Conservation (phyloP, 1,140 invertebrate species). For the Zaprionus camerounensis region DNA sequence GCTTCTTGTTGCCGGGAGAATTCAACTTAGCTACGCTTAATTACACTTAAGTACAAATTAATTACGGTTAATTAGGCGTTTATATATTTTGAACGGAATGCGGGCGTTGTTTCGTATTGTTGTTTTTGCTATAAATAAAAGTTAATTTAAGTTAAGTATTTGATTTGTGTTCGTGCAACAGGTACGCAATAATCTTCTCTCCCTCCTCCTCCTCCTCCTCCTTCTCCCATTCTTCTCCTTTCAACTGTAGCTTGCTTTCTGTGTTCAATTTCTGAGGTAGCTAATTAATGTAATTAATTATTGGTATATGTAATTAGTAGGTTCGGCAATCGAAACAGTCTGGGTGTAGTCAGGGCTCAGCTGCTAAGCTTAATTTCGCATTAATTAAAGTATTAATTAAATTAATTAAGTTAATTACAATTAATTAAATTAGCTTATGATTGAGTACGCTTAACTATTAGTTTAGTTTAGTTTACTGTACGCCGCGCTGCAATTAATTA, state of each 20-base stretch:
- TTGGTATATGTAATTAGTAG: not conserved
- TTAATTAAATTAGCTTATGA: conserved; percentile 4
- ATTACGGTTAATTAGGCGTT: conserved; percentile 21
- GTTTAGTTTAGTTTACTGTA: conserved; percentile 49
- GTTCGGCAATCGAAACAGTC: conserved; percentile 32
- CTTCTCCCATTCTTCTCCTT: not conserved
- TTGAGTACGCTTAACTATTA: not conserved
- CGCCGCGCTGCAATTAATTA: conserved; percentile 29
- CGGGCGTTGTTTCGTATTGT: conserved; percentile 33
- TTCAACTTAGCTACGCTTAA: conserved; percentile 2
- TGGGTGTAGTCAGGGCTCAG: conserved; percentile 19
- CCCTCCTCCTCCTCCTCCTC: not conserved
- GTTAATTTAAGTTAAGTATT: conserved; percentile 48
- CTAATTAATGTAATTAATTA: conserved; percentile 20
- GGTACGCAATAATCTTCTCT: conserved; percentile 69
- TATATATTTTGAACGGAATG: conserved; percentile 63
- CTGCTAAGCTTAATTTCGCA: conserved; percentile 3
- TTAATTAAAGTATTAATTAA: conserved; percentile 13
- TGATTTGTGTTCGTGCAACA: conserved; percentile 67
- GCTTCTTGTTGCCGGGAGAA: conserved; percentile 40
- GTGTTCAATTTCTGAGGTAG: conserved; percentile 49
- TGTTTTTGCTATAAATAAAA: conserved; percentile 20
- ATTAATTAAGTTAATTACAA: conserved; percentile 16
- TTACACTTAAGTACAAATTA: conserved; percentile 26
- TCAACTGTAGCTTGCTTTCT: not conserved